Evolutionary conservation across 2,797 vertebrate species (phyloP).

Genomic region (Pangasius larnaudii): DNA sequence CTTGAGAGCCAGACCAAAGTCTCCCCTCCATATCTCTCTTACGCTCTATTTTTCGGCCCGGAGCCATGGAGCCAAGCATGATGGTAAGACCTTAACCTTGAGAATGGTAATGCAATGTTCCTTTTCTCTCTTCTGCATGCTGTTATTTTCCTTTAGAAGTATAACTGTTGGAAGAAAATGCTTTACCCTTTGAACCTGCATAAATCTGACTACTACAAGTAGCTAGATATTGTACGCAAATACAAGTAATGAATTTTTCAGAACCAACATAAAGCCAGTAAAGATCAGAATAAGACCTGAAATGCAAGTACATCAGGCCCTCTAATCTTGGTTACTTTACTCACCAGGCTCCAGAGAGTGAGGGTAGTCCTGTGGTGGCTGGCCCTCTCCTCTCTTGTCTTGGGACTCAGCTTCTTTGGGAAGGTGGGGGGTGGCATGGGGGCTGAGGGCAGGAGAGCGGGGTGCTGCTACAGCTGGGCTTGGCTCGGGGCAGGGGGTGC

Average conservation of each 20-base stretch:
- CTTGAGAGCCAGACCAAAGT: slow-evolving; percentile 40
- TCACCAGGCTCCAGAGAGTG: slow-evolving; percentile 89
- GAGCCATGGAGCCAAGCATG: slow-evolving; percentile 52
- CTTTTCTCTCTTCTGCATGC: slow-evolving; percentile 49
- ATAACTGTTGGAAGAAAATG: slow-evolving; percentile 21
- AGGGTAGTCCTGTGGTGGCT: slow-evolving; percentile 82
- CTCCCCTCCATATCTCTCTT: slow-evolving; percentile 34
- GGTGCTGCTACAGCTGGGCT: slow-evolving; percentile 82
- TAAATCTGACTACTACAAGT: slow-evolving; percentile 15
- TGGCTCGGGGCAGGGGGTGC: slow-evolving; percentile 75
- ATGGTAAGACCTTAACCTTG: slow-evolving; percentile 61
- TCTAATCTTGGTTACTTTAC: slow-evolving; percentile 39
- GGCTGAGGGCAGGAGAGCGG: slow-evolving; percentile 82
- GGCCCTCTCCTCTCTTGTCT: slow-evolving; percentile 83
- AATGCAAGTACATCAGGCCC: not conserved
- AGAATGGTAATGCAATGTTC: slow-evolving; percentile 54
- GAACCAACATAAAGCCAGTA: not conserved
- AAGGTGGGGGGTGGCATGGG: slow-evolving; percentile 80
- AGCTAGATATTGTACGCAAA: not conserved
- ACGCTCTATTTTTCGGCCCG: slow-evolving; percentile 60
- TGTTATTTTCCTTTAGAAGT: slow-evolving; percentile 38
- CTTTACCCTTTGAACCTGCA: slow-evolving; percentile 17
- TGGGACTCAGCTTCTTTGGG: slow-evolving; percentile 79
- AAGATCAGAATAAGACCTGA: not conserved
- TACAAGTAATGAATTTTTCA: not conserved